Evolutionary conservation across 2,113 vertebrate genomes (phyloP), one percentile per base, ranked within the genome.

Genomic region (Pachycephala philippinensis): DNA sequence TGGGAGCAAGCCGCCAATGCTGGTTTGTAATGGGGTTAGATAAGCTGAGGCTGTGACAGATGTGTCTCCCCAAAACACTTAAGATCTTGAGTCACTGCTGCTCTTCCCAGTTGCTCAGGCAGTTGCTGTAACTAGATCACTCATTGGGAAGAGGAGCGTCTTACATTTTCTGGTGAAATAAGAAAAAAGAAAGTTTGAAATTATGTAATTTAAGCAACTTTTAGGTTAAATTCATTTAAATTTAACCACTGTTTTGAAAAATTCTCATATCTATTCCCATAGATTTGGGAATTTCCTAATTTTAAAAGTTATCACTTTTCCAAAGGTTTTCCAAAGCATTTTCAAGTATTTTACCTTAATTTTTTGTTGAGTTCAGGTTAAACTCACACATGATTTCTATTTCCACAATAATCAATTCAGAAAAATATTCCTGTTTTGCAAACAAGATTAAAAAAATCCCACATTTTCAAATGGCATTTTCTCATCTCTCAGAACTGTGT

Each of bases 231-330:
- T 7, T 23, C 1, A 45, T 64, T 54, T 28, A 19, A 70, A 79
- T 75, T 57, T 35, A 71, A 76, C 9, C 15, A 53, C 26, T 1
- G 0, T 40, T 71, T 87, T 8, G 6, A 76, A 93, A 91, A 89
- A 22, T 13, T 45, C 19, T 63, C 3, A 0, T n/a, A 33, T 31
- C 11, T 53, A 12, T 54, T 68, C 40, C 56, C 4, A 56, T 0
- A 26, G n/a, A 59, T 65, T 44, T 31, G 2, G 33, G 12, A 56
- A 54, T 54, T 18, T 18, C 72, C n/a, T 76, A 1, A 45, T 76
- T 64, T 88, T 37, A 57, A 14, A 66, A 75, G 4, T 3, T 30
- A 33, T 4, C 23, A 53, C 2, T 66, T 78, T 78, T 47, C 23
- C 13, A n/a, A 59, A 66, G 3, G 6, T 49, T 75, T 82, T 68